A percentile compares a stretch with the other conserved stretches of the same genome.
phyloP scores from a whole-genome alignment of 2,113 vertebrate genomes.

The Murina feae region DNA sequence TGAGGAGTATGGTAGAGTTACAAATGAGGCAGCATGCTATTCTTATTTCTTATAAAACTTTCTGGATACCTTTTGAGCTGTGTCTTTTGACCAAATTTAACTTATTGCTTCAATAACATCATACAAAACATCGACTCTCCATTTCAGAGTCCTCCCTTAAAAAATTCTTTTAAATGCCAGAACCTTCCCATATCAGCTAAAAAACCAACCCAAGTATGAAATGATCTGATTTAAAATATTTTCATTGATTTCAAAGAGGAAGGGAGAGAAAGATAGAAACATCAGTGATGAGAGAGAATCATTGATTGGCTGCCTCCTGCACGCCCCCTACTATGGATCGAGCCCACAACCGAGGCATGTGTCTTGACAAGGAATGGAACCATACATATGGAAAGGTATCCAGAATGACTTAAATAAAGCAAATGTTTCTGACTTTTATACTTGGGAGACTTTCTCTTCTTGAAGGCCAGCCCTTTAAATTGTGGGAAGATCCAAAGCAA shows the following conservation, averaged over 20 bases:
- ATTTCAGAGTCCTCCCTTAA: not conserved
- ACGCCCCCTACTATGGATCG: too few species aligned
- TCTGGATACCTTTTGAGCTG: not conserved
- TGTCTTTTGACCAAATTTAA: not conserved
- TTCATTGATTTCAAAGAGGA: too few species aligned
- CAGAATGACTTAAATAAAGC: not conserved
- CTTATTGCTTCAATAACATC: not conserved
- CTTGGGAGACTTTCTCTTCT: not conserved
- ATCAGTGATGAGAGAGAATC: too few species aligned
- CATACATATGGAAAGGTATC: too few species aligned
- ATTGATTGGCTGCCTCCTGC: too few species aligned
- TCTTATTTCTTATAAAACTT: not conserved
- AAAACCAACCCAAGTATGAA: not conserved
- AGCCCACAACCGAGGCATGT: too few species aligned
- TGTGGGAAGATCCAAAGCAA: conserved; percentile 14
- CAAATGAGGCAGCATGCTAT: not conserved
- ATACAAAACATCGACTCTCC: not conserved
- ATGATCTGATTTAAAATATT: not conserved
- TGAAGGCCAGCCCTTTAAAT: conserved; percentile 6
- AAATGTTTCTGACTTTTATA: not conserved
- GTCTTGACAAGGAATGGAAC: too few species aligned
- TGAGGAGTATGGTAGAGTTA: not conserved
- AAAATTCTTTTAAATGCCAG: not conserved
- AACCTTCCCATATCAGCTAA: not conserved
- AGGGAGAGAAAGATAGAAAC: too few species aligned